A percentile compares a stretch with the other conserved stretches of the same genome.
Conservation (phyloP, 1,140 invertebrate species). For the Oreohelix idahoensis region DNA sequence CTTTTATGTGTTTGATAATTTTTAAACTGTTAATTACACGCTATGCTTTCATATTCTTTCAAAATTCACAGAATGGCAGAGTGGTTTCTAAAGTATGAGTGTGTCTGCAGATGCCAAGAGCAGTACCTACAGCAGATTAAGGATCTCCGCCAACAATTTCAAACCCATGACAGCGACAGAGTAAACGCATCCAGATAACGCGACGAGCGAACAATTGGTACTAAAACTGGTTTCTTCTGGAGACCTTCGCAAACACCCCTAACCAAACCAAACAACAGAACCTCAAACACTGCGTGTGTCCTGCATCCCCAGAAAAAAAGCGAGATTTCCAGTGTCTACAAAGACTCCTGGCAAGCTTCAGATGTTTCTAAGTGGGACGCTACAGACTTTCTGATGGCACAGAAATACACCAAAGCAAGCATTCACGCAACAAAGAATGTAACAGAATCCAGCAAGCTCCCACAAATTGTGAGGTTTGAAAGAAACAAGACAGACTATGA, state of each 20-base stretch:
- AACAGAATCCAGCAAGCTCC: not conserved
- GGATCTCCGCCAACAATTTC: not conserved
- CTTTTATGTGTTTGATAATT: too few relatives aligned
- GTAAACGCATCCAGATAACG: not conserved
- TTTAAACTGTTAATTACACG: too few relatives aligned
- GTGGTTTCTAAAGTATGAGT: slow-evolving; percentile 12
- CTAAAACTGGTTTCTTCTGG: not conserved
- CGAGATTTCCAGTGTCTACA: not conserved
- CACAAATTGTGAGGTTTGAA: not conserved
- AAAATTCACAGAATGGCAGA: slow-evolving; percentile 19
- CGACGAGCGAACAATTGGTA: not conserved
- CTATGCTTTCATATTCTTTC: too few relatives aligned
- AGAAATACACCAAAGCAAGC: not conserved
- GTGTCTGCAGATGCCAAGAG: not conserved
- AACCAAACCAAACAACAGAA: not conserved
- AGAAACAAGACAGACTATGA: slow-evolving; percentile 20
- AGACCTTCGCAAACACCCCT: not conserved
- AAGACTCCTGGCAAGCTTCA: not conserved
- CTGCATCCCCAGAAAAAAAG: not conserved
- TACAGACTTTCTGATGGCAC: not conserved
- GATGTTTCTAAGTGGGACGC: not conserved
- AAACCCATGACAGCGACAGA: not conserved
- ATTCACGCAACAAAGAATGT: too few relatives aligned
- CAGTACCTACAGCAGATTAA: slow-evolving; percentile 12
- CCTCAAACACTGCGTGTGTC: not conserved